Base-by-base conservation (phyloP, 1,140 invertebrate species). In the Ctenoplectra terminalis region DNA sequence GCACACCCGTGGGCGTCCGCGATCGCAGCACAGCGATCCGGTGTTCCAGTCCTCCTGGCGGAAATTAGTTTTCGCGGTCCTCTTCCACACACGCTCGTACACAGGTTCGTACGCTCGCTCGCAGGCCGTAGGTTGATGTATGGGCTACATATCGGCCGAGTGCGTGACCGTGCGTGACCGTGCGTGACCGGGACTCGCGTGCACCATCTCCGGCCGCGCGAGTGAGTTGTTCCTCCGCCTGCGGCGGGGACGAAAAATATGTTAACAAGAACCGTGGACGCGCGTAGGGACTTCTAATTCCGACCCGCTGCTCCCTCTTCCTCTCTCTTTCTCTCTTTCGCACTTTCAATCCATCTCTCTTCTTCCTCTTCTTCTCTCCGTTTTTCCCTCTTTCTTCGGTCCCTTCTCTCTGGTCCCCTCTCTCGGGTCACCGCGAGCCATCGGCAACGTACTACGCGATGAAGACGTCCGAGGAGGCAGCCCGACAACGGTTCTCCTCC, bases 131-230 rank as follows among this genome's bases (percentile, higher is more conserved):
- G 54, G 52, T 78, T 86, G 85, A 86, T 82, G 56, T 78, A 86
- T 78, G 84, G 67, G 66, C 80, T 70, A 72, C 85, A 81, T 86
- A 86, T 86, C 73, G 80, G 54, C 3, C 74, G 70, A 76, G 80
- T 76, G 85, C 74, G 81, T 83, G 86, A 87, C 67, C 78, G 83
- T 86, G 85, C 85, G 83, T 86, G 85, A 86, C 84, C 84, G 85
- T 86, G 80, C 85, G 71, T 86, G 85, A 87, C 75, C 84, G 71
- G 71, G 85, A 76, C 61, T 87, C 82, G 85, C 86, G 78, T 88
- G 86, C 82, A 84, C 48, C 52, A 67, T 81, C 76, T 80, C 66
- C 64, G 67, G 37, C 48, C 37, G 50, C 26, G 52, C 34, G 64
- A 72, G 81, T 77, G 75, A 81, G 61, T 87, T 78, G 86, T 87